phyloP scores from a whole-genome alignment of 2,113 vertebrate genomes.

The Rhinoptilus africanus region DNA sequence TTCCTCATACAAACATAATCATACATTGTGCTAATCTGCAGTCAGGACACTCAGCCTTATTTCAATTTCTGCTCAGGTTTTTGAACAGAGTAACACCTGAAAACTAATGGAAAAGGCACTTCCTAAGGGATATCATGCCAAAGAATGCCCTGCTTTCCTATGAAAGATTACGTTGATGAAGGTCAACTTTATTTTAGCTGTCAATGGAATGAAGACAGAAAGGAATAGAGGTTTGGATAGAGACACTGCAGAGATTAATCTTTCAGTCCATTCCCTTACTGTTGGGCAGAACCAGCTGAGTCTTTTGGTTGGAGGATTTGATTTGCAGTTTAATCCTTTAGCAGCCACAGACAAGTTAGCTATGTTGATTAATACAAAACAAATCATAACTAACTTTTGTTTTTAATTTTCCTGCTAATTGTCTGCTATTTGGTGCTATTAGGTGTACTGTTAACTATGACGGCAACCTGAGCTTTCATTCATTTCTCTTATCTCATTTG shows the following conservation, averaged over 20 bases:
- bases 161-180: not conserved
- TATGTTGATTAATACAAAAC: not conserved
- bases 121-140: not conserved
- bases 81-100: not conserved
- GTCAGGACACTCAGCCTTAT: not conserved
- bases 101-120: not conserved
- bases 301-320: not conserved
- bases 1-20: not conserved
- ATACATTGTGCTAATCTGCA: not conserved
- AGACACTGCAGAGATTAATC: not conserved
- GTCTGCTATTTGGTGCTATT: not conserved
- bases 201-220: not conserved
- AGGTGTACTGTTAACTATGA: not conserved
- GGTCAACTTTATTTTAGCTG: not conserved
- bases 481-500: not conserved
- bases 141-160: not conserved
- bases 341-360: not conserved
- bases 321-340: not conserved
- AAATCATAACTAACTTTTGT: not conserved
- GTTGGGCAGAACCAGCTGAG: fast-evolving
- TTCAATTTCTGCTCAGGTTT: not conserved
- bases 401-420: not conserved
- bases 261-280: not conserved
- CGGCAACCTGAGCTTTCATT: not conserved
- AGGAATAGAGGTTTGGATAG: not conserved